Evolutionary conservation across 2,797 vertebrate genomes (phyloP), one percentile per base, ranked within the genome.

Genomic region (Liparis tanakae): DNA sequence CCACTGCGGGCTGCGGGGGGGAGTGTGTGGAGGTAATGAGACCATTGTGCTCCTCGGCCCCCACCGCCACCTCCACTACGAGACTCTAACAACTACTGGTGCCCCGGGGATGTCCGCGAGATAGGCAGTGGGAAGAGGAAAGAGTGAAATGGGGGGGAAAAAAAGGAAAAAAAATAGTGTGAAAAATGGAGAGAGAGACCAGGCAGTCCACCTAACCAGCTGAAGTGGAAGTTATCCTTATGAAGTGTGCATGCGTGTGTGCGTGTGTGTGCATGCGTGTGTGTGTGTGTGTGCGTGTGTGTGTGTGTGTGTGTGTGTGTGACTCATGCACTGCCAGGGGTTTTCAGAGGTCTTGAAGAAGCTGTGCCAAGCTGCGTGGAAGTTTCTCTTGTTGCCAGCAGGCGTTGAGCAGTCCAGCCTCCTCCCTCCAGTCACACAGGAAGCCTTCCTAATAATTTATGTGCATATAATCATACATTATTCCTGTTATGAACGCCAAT

Each of bases 161-260:
- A 46, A 74, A 73, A 55, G 61, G 87, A 73, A 80, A 74, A 67
- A 56, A 72, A 73, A 50, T 59, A 88, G 80, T 77, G 82, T 82
- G 79, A 77, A 80, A 78, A 83, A 74, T 71, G 70, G 43, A 74
- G 75, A 61, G 71, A 72, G 78, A 69, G 76, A 87, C 62, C 81
- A 83, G 81, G 82, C 81, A 91, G 86, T 88, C 91, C 80, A 92
- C 90, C 91, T 93, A 88, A 93, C 89, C 90, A 92, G 92, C 90
- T 94, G 89, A 92, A 92, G 91, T 93, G 91, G 89, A 92, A 92
- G 89, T 91, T 91, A 91, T 92, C 80, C 85, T 88, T 80, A 87
- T 92, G 84, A 92, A 91, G 87, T 81, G 72, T 82, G 74, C 36
- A 46, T 76, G 74, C 41, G 71, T 74, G 79, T 80, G 81, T 81